These are phyloP conservation scores for Labeo rohita DNA, from an alignment of 2,113 vertebrate species.

Conservation along the genomic window DNA sequence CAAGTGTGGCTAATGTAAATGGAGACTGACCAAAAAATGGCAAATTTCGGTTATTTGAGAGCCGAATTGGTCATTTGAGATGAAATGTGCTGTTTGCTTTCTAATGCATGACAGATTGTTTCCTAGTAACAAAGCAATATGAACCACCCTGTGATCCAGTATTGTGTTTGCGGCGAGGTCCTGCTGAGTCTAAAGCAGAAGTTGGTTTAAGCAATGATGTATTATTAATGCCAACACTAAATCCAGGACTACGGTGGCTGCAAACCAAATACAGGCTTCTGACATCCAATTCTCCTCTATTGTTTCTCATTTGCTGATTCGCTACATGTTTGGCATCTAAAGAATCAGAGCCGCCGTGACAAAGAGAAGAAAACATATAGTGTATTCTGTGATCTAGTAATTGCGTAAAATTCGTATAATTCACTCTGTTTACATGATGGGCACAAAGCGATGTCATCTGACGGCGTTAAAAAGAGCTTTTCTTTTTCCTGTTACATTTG, in stretches of 20 bases:
- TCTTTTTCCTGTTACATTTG: slow-evolving; percentile 69
- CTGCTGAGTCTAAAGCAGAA: slow-evolving; percentile 77
- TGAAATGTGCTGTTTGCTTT: slow-evolving; percentile 77
- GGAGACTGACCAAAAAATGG: slow-evolving; percentile 21
- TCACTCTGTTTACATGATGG: slow-evolving; percentile 24
- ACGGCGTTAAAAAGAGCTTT: slow-evolving; percentile 60
- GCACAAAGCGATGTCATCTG: slow-evolving; percentile 9
- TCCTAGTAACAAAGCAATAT: slow-evolving; percentile 79
- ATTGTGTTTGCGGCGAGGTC: slow-evolving; percentile 73
- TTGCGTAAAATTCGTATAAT: slow-evolving; percentile 59
- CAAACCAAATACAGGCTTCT: slow-evolving; percentile 79
- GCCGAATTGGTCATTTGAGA: slow-evolving; percentile 72
- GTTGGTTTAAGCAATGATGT: slow-evolving; percentile 84
- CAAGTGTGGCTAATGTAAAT: slow-evolving; percentile 41
- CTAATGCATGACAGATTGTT: slow-evolving; percentile 79
- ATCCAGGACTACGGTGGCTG: slow-evolving; percentile 79
- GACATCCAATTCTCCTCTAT: slow-evolving; percentile 74
- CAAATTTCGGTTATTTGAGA: slow-evolving; percentile 71
- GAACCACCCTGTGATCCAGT: slow-evolving; percentile 79
- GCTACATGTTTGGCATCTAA: slow-evolving; percentile 37
- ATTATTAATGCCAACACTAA: slow-evolving; percentile 81
- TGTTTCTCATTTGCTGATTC: slow-evolving; percentile 71
- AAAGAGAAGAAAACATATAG: neutral
- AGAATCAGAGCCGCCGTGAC: slow-evolving; percentile 5
- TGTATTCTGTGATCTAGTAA: slow-evolving; percentile 43